Conservation (phyloP, 2,797 vertebrate genomes). For the Lithobates pipiens region DNA sequence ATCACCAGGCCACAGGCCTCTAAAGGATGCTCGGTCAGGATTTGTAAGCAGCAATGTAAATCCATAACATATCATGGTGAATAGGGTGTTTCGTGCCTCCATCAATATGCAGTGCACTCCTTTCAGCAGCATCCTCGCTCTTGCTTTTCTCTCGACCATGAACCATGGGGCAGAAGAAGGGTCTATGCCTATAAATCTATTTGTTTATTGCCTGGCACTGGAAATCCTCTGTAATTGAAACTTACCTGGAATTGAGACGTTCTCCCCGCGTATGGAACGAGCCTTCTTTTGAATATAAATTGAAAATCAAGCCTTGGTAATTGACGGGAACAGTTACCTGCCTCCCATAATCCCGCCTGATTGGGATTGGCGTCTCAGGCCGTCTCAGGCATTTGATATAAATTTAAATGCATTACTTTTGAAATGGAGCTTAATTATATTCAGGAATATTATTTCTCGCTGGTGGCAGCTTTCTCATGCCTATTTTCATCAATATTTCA, state of each 20-base stretch:
- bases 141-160: constrained; percentile 14
- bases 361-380: constrained; percentile 54
- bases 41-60: not conserved
- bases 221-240: constrained; percentile 57
- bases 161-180: not conserved
- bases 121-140: constrained; percentile 6
- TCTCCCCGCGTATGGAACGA: constrained; percentile 30
- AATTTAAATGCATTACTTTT: constrained; percentile 53
- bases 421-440: constrained; percentile 52
- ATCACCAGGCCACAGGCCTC: not conserved
- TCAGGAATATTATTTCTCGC: constrained; percentile 45
- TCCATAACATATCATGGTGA: not conserved
- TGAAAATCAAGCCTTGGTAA: constrained; percentile 59
- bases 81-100: not conserved
- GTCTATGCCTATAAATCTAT: constrained; percentile 56
- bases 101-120: constrained; percentile 19
- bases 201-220: constrained; percentile 59
- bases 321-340: constrained; percentile 56
- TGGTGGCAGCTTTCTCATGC: constrained; percentile 17
- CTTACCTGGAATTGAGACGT: constrained; percentile 57
- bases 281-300: constrained; percentile 59
- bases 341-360: constrained; percentile 57
- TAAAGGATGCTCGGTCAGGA: not conserved
- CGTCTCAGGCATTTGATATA: constrained; percentile 49
- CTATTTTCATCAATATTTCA: constrained; percentile 51